phyloP scores from a whole-genome alignment of 2,888 invertebrate genomes.

The Teinopalpus imperialis region DNA sequence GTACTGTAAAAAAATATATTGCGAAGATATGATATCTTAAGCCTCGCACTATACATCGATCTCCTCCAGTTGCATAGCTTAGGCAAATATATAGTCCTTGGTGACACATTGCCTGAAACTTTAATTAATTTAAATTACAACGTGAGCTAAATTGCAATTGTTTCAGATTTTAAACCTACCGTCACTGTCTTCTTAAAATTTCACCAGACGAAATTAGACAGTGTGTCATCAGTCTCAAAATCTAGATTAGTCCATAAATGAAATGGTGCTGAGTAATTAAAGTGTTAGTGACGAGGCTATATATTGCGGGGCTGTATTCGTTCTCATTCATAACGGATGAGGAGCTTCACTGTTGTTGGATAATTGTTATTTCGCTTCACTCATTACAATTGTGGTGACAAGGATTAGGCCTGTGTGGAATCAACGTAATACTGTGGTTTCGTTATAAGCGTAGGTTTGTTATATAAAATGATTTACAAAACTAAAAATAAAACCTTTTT shows the following conservation, averaged over 20 bases:
- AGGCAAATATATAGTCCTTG: too few species aligned
- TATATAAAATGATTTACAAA: too few species aligned
- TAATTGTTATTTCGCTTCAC: constrained; percentile 7
- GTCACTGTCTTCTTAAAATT: neutral
- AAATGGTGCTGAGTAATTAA: constrained; percentile 1
- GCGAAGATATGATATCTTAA: too few species aligned
- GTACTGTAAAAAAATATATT: too few species aligned
- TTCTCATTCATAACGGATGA: constrained; percentile 2
- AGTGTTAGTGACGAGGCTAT: neutral
- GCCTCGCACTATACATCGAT: too few species aligned
- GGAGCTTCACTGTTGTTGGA: neutral
- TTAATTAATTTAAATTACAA: neutral
- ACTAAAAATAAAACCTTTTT: too few species aligned
- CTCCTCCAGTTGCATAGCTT: too few species aligned
- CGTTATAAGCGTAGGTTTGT: too few species aligned
- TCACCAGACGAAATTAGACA: neutral
- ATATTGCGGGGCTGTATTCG: constrained; percentile 6
- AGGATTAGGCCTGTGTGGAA: neutral
- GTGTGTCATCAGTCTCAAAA: too few species aligned
- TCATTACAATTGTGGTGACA: constrained; percentile 8
- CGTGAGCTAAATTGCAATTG: neutral
- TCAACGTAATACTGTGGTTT: neutral
- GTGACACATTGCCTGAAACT: neutral
- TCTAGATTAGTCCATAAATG: neutral
- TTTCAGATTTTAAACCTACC: neutral